These are phyloP conservation scores for Lemur catta DNA, from an alignment of 2,797 vertebrate genomes.

Conservation along the genomic window DNA sequence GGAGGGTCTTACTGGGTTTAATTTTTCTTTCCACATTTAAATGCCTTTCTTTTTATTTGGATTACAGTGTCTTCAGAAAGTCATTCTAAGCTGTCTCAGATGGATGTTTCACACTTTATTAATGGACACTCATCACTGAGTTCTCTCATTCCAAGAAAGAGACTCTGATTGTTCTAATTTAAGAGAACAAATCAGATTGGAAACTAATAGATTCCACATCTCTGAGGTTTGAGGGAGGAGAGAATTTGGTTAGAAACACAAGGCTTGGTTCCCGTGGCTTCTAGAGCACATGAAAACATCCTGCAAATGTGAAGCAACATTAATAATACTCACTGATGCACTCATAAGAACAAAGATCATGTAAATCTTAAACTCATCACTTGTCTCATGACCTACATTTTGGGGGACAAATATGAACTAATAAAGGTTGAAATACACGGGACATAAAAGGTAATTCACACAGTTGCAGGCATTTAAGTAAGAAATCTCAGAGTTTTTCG, in stretches of 20 bases:
- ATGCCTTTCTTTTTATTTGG: not conserved
- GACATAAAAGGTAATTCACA: not conserved
- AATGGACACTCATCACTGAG: not conserved
- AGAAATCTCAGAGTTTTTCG: not conserved
- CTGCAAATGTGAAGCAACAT: not conserved
- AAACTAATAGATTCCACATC: not conserved
- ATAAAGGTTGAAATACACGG: not conserved
- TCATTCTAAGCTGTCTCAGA: not conserved
- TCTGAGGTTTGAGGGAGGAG: not conserved
- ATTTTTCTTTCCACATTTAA: not conserved
- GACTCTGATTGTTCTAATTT: not conserved
- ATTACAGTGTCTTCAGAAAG: not conserved
- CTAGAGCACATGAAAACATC: not conserved
- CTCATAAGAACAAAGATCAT: not conserved
- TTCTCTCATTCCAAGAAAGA: not conserved
- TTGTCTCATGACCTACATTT: not conserved
- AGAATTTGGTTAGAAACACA: not conserved
- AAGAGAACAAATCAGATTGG: not conserved
- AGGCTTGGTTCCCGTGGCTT: not conserved
- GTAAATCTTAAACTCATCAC: not conserved
- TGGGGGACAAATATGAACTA: not conserved
- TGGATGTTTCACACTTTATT: not conserved
- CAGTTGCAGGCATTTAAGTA: not conserved
- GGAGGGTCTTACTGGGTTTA: conserved; percentile 12
- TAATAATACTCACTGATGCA: not conserved